Evolutionary conservation across 2,888 invertebrate species (phyloP).

Genomic region (Pocota personata): DNA sequence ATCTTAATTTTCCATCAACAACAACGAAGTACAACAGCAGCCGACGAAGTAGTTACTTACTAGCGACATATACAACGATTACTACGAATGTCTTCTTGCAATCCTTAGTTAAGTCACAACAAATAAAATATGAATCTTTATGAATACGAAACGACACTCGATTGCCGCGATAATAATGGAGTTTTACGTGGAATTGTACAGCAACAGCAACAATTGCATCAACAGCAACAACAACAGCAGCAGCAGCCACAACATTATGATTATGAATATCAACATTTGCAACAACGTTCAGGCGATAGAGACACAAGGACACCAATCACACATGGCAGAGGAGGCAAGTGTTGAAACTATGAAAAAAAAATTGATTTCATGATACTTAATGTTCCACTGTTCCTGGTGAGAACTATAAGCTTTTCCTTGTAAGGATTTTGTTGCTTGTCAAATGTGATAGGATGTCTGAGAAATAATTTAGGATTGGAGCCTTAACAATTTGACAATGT

Average conservation of each 20-base stretch:
- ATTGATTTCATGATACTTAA: too few relatives aligned
- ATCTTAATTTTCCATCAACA: constrained; percentile 70
- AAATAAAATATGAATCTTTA: constrained; percentile 81
- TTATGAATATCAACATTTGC: constrained; percentile 82
- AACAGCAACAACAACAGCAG: constrained; percentile 73
- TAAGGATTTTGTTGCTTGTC: too few relatives aligned
- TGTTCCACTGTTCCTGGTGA: too few relatives aligned
- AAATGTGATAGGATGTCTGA: too few relatives aligned
- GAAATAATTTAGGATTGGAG: too few relatives aligned
- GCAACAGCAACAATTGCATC: constrained; percentile 76
- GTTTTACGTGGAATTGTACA: constrained; percentile 78
- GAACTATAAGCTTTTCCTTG: too few relatives aligned
- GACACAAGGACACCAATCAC: constrained; percentile 79
- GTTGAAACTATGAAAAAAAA: too few relatives aligned
- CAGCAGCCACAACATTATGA: constrained; percentile 79
- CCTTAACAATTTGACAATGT: too few relatives aligned
- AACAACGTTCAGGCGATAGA: constrained; percentile 79
- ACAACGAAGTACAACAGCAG: constrained; percentile 1
- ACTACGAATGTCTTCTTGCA: constrained; percentile 82
- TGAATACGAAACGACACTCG: constrained; percentile 83
- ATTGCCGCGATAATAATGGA: constrained; percentile 81
- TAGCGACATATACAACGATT: constrained; percentile 74
- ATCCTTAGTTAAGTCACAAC: constrained; percentile 78
- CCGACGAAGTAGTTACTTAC: neutral
- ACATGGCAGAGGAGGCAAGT: constrained; percentile 82